These are phyloP conservation scores for Stenopsyche tienmushanensis DNA, from an alignment of 1,140 invertebrate species.

Conservation along the genomic window DNA sequence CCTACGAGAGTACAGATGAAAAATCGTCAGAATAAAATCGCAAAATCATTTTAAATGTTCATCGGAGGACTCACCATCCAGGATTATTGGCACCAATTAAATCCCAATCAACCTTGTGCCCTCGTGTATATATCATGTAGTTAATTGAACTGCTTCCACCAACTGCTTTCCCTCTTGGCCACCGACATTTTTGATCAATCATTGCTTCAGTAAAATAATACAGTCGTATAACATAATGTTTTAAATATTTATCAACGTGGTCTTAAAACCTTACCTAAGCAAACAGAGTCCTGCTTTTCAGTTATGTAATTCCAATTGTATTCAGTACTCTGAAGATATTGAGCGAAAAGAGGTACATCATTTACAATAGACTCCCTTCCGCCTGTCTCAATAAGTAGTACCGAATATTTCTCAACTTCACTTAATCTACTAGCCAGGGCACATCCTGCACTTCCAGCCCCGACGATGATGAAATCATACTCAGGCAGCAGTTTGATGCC, in stretches of 20 bases:
- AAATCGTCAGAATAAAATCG: not conserved
- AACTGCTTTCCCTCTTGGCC: slow-evolving; percentile 63
- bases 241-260: too few species aligned
- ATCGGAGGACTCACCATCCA: slow-evolving; percentile 60
- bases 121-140: slow-evolving; percentile 86
- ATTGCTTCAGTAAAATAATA: slow-evolving; percentile 10
- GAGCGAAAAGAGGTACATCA: too few species aligned
- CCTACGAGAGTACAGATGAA: slow-evolving; percentile 46
- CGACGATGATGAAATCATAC: slow-evolving; percentile 86
- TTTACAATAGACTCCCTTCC: too few species aligned
- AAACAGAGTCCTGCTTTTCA: slow-evolving; percentile 53
- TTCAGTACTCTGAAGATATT: too few species aligned
- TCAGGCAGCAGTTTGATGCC: too few species aligned
- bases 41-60: not conserved
- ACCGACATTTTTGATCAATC: slow-evolving; percentile 52
- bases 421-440: slow-evolving; percentile 90
- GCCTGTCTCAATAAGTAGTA: too few species aligned
- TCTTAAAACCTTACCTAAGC: slow-evolving; percentile 3
- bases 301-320: slow-evolving; percentile 70
- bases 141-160: slow-evolving; percentile 81
- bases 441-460: slow-evolving; percentile 71
- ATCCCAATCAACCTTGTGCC: slow-evolving; percentile 74
- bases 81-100: slow-evolving; percentile 66
- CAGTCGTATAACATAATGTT: not conserved
- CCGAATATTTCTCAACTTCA: too few species aligned